phyloP scores from a whole-genome alignment of 2,888 invertebrate genomes.

The Volucella zonaria region DNA sequence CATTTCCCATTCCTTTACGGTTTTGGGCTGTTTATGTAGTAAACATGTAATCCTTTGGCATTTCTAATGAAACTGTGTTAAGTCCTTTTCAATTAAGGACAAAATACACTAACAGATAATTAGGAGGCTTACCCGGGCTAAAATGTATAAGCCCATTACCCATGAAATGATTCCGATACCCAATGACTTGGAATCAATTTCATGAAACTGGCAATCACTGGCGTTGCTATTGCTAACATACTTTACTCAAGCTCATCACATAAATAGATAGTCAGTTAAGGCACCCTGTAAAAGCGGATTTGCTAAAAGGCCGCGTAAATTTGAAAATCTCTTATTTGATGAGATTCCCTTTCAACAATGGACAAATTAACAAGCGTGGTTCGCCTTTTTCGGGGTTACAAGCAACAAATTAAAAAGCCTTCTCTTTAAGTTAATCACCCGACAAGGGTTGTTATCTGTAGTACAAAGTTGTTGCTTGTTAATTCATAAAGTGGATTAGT shows the following conservation, averaged over 20 bases:
- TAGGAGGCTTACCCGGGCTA: background rate
- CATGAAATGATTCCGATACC: slow-evolving; percentile 8
- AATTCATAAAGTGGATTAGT: slow-evolving; percentile 49
- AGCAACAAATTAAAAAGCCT: slow-evolving; percentile 36
- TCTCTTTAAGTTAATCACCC: slow-evolving; percentile 22
- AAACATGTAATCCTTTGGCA: slow-evolving; percentile 4
- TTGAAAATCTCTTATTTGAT: slow-evolving; percentile 26
- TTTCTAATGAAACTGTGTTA: background rate
- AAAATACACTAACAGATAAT: slow-evolving; percentile 27
- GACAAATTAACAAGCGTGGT: slow-evolving; percentile 22
- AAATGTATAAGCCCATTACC: background rate
- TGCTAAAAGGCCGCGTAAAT: slow-evolving; percentile 14
- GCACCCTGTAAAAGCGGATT: slow-evolving; percentile 11
- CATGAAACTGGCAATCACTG: background rate
- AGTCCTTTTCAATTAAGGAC: slow-evolving; percentile 26
- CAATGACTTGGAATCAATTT: slow-evolving; percentile 37
- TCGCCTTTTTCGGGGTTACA: too few species aligned
- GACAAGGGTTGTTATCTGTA: slow-evolving; percentile 8
- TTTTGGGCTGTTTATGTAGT: too few species aligned
- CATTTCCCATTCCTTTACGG: too few species aligned
- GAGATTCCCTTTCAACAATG: slow-evolving; percentile 27
- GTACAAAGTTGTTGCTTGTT: slow-evolving; percentile 16
- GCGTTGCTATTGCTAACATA: background rate
- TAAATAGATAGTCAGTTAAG: background rate
- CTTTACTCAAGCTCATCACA: background rate